A percentile compares a stretch with the other conserved stretches of the same genome.
Conservation (phyloP, 2,113 vertebrate species). For the Sylvia atricapilla region DNA sequence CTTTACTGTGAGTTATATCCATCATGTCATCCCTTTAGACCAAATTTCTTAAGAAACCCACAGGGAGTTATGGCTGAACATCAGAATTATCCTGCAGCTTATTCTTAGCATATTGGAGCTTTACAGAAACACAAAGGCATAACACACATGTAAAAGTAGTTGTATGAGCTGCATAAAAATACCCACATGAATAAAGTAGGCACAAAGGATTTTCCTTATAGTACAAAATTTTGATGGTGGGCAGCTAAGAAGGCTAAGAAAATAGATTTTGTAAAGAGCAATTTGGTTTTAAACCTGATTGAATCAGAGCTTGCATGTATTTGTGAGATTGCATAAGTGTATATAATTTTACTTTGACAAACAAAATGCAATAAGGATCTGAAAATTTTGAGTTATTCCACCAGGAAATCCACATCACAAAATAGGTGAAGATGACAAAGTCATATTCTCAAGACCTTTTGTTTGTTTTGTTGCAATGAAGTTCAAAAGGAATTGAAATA, state of each 20-base stretch:
- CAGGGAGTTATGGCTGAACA: not conserved
- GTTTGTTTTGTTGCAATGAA: not conserved
- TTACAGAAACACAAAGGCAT: not conserved
- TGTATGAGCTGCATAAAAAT: not conserved
- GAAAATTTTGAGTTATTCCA: not conserved
- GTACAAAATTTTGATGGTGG: not conserved
- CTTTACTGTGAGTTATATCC: not conserved
- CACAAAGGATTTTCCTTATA: not conserved
- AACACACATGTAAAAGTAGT: not conserved
- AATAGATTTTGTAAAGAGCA: not conserved
- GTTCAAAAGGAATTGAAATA: not conserved
- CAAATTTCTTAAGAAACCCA: not conserved
- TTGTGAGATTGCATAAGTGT: not conserved
- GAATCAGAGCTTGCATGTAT: not conserved
- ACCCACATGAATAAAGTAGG: not conserved
- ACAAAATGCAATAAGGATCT: not conserved
- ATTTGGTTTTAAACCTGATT: not conserved
- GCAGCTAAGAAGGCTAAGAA: not conserved
- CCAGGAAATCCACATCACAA: not conserved
- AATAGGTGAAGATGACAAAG: not conserved
- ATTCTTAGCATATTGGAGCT: not conserved
- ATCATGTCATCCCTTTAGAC: not conserved
- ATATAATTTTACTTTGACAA: not conserved
- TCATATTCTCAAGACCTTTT: not conserved
- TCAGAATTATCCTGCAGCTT: not conserved